Base-by-base conservation (phyloP, 2,113 vertebrate species). In the Perca fluviatilis region DNA sequence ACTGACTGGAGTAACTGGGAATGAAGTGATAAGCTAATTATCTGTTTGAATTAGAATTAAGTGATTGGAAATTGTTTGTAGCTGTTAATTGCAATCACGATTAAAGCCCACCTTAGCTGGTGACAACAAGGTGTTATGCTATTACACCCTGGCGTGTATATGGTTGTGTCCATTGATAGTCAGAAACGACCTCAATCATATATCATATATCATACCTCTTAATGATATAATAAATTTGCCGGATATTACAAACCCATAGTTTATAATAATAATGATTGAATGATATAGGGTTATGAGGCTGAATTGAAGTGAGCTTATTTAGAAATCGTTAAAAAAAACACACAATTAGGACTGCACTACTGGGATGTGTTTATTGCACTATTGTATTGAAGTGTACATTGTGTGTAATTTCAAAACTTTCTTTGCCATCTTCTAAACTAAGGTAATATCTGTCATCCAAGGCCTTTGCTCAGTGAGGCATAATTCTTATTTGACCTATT, bases 81-180 rank as follows among this genome's bases (percentile, higher is more conserved):
- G 62, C 47, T 62, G 25, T 30, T 56, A 16, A 6, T 57, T 43
- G 27, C 46, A 71, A 3, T 6, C 57, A 49, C 16, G 7, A 11
- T 60, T 21, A 30, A 77, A 87, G 53, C 43, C 40, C 47, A 46
- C 18, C 49, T 51, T 57, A 27, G 16, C 71, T 56, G 27, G 40
- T 82, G 65, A 66, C 57, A 69, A 53, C 68, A 63, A 72, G n/a
- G 66, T 86, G 58, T 58, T 65, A 43, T 53, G 18, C 43, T 16
- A 61, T 14, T 47, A 5, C 9, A 49, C 10, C 3, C 46, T 50
- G 49, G 15, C 27, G 25, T 71, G 5, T 36, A 1, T 63, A 4
- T 61, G 18, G 18, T 11, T 83, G 23, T 72, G 13, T 77, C 43
- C 54, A 72, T 3, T 53, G 47, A 65, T 61, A 5, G 36, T 78